phyloP scores from a whole-genome alignment of 2,888 invertebrate genomes.

The Therioaphis trifolii region DNA sequence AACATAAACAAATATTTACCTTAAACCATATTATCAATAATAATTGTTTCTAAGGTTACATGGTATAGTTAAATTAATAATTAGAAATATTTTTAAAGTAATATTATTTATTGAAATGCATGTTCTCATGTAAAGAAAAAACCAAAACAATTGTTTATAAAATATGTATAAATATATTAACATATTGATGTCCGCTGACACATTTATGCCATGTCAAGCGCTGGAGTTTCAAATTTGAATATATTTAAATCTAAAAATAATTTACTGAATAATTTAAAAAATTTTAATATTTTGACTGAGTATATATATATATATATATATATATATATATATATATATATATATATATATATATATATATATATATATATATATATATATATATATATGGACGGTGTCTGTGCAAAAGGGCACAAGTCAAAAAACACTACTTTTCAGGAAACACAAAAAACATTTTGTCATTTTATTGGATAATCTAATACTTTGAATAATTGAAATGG shows the following conservation, averaged over 20 bases:
- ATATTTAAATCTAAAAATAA: not conserved
- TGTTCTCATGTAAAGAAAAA: not conserved
- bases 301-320: too few species aligned
- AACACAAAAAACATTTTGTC: too few species aligned
- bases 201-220: not conserved
- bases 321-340: too few species aligned
- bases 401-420: too few species aligned
- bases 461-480: too few species aligned
- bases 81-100: slow-evolving; percentile 43
- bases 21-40: slow-evolving; percentile 19
- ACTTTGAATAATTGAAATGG: too few species aligned
- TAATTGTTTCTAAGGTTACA: slow-evolving; percentile 46
- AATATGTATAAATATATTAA: slow-evolving; percentile 14
- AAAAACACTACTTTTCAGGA: too few species aligned
- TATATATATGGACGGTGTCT: too few species aligned
- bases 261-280: too few species aligned
- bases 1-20: not conserved
- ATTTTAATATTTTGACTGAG: too few species aligned
- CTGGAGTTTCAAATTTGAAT: not conserved
- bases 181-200: slow-evolving; percentile 47
- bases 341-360: too few species aligned
- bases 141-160: not conserved
- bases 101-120: slow-evolving; percentile 26
- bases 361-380: too few species aligned
- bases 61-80: slow-evolving; percentile 36